Conservation (phyloP, 2,888 invertebrate genomes). For the Trachelus troglodyta region DNA sequence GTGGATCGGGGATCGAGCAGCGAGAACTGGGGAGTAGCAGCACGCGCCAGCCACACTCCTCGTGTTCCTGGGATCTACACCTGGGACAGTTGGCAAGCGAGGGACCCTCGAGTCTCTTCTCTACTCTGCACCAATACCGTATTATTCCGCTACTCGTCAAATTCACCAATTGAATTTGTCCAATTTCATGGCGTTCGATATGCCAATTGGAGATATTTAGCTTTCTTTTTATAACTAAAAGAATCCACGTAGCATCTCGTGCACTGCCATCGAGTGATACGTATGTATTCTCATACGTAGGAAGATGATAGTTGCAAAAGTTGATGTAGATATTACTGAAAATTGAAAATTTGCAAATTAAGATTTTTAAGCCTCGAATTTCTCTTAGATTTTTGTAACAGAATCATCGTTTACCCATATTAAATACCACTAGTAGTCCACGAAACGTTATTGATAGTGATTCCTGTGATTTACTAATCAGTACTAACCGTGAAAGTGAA, state of each 20-base stretch:
- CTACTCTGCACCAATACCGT: constrained; percentile 23
- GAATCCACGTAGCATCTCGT: too few species aligned
- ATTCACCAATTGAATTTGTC: constrained; percentile 17
- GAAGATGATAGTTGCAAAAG: not conserved
- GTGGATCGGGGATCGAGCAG: constrained; percentile 41
- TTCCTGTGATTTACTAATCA: not conserved
- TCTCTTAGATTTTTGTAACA: too few species aligned
- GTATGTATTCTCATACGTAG: not conserved
- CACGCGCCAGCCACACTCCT: constrained; percentile 66
- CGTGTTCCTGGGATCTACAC: constrained; percentile 47
- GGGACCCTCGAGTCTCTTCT: constrained; percentile 17
- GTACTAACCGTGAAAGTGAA: constrained; percentile 15
- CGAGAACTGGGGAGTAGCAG: constrained; percentile 47
- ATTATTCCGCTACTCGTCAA: constrained; percentile 30
- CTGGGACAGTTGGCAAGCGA: constrained; percentile 66
- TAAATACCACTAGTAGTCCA: not conserved
- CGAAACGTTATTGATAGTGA: not conserved
- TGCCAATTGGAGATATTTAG: not conserved
- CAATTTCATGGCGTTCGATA: not conserved
- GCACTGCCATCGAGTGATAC: not conserved
- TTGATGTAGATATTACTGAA: not conserved
- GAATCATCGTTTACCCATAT: not conserved
- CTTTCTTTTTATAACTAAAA: not conserved
- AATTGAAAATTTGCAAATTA: not conserved
- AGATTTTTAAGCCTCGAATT: not conserved